phyloP scores from a whole-genome alignment of 2,797 vertebrate genomes.

The Sebastes kiyomatsui region DNA sequence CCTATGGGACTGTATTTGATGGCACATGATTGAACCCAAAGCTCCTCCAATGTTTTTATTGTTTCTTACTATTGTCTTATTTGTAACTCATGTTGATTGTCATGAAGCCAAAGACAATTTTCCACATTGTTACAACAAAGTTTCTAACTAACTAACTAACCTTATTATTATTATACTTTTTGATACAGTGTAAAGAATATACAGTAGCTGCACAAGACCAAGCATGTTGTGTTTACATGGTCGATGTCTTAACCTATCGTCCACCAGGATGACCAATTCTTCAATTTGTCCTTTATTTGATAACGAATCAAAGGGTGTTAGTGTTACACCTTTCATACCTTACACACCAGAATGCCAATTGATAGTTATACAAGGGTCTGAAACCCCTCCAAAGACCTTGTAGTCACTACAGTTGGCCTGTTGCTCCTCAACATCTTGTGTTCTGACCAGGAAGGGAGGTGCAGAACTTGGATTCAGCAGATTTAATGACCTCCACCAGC shows the following conservation, averaged over 20 bases:
- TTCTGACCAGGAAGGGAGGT: not conserved
- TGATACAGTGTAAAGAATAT: not conserved
- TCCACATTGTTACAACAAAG: too few species aligned
- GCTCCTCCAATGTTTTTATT: too few species aligned
- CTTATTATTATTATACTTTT: not conserved
- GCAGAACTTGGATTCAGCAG: not conserved
- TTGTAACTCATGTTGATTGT: too few species aligned
- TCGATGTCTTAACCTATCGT: too few species aligned
- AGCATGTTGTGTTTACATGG: not conserved
- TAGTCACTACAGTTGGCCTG: not conserved
- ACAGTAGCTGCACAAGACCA: not conserved
- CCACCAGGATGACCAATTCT: not conserved
- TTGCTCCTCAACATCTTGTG: not conserved
- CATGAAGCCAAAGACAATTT: too few species aligned
- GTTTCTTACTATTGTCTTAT: too few species aligned
- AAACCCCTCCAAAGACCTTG: not conserved
- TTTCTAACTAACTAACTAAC: too few species aligned
- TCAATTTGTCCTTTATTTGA: not conserved
- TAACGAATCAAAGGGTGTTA: not conserved
- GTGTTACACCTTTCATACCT: not conserved
- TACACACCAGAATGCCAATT: too few species aligned
- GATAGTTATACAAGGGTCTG: too few species aligned
- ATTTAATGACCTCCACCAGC: not conserved
- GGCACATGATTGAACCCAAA: too few species aligned
- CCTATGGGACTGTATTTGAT: too few species aligned